Conservation (phyloP, 2,888 invertebrate genomes). For the Chrysolina oricalcia region DNA sequence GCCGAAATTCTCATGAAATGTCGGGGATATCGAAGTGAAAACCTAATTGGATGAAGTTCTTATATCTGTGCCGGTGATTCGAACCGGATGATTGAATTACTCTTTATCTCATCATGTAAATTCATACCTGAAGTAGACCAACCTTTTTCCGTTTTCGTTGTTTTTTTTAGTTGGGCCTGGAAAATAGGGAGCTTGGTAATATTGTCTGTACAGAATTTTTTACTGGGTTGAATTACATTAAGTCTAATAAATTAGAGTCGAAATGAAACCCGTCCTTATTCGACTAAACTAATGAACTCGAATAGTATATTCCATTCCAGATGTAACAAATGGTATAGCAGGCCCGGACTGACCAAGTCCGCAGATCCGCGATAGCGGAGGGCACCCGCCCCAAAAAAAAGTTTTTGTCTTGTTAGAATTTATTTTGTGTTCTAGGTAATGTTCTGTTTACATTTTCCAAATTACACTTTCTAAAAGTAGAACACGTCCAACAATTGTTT, state of each 20-base stretch:
- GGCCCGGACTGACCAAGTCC: no score
- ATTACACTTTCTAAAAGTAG: no score
- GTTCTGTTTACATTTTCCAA: no score
- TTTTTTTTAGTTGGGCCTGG: conserved; percentile 28
- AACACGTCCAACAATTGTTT: no score
- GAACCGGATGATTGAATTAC: conserved; percentile 44
- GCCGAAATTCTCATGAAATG: conserved; percentile 10
- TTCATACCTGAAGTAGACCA: conserved; percentile 25
- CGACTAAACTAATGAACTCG: neutral
- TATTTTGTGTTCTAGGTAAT: no score
- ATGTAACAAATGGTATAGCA: neutral
- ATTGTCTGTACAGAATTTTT: conserved; percentile 21
- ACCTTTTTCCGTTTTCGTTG: conserved; percentile 36
- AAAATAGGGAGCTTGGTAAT: conserved; percentile 28
- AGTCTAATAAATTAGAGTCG: conserved; percentile 19
- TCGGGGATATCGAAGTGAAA: conserved; percentile 37
- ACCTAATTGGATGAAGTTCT: conserved; percentile 44
- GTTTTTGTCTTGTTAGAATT: no score
- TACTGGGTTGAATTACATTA: conserved; percentile 11
- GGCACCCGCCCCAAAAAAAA: neutral
- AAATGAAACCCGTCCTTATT: neutral
- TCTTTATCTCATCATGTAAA: conserved; percentile 47
- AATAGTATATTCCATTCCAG: neutral
- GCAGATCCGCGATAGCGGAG: no score
- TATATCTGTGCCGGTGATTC: conserved; percentile 27